A percentile compares a stretch with the other conserved stretches of the same genome.
Evolutionary conservation across 2,113 vertebrate species (phyloP).

Genomic region (Podiceps cristatus): DNA sequence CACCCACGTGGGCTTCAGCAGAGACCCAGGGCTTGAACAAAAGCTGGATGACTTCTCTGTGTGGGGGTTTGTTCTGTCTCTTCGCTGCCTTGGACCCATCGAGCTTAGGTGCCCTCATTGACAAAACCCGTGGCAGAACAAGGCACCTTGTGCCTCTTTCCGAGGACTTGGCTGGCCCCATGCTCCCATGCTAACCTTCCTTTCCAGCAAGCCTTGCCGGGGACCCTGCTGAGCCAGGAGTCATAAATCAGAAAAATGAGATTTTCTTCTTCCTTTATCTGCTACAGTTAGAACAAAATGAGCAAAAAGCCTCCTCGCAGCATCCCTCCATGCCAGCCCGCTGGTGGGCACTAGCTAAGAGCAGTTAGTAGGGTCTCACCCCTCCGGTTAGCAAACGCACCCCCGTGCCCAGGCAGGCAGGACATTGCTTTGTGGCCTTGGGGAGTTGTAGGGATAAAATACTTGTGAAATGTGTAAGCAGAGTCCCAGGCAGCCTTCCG

Average conservation of each 20-base stretch:
- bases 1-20: rapidly evolving
- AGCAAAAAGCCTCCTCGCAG: neutral
- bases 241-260: neutral
- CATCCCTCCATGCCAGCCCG: neutral
- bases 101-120: rapidly evolving
- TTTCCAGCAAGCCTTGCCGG: neutral
- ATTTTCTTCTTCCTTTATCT: neutral
- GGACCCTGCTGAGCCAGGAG: rapidly evolving
- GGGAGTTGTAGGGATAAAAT: neutral
- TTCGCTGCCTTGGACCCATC: rapidly evolving
- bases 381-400: neutral
- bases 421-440: neutral
- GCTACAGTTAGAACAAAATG: neutral
- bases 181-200: neutral
- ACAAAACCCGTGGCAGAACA: neutral
- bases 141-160: no score
- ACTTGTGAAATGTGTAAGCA: neutral
- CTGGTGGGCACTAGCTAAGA: neutral
- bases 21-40: neutral
- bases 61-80: neutral
- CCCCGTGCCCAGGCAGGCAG: rapidly evolving
- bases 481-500: neutral
- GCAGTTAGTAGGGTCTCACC: rapidly evolving
- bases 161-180: rapidly evolving
- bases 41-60: rapidly evolving